A percentile compares a stretch with the other conserved stretches of the same genome.
These are phyloP conservation scores for Semaprochilodus insignis DNA, from an alignment of 2,797 vertebrate genomes.

Conservation along the genomic window DNA sequence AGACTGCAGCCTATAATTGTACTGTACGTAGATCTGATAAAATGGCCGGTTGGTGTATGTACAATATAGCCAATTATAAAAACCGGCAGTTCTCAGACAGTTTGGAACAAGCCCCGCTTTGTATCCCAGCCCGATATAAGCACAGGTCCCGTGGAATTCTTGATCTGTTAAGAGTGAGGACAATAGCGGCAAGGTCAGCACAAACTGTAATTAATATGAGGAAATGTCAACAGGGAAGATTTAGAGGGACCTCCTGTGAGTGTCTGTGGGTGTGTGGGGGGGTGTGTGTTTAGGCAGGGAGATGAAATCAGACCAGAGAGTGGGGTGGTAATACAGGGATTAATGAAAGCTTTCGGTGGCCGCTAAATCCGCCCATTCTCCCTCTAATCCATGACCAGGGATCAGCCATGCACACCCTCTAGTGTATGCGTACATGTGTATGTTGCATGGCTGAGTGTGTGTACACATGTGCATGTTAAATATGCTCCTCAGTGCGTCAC, in stretches of 20 bases:
- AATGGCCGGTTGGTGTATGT: too few species aligned
- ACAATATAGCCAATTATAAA: too few species aligned
- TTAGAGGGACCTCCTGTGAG: background rate
- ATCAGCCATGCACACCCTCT: slow-evolving; percentile 34
- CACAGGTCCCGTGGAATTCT: background rate
- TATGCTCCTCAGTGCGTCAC: background rate
- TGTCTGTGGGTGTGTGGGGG: slow-evolving; percentile 26
- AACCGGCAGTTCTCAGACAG: too few species aligned
- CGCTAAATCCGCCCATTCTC: slow-evolving; percentile 62
- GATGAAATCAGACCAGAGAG: slow-evolving; percentile 62
- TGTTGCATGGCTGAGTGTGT: slow-evolving; percentile 1
- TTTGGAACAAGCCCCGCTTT: too few species aligned
- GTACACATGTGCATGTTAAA: background rate
- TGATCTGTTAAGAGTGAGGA: background rate
- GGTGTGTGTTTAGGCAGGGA: slow-evolving; percentile 22
- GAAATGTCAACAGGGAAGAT: background rate
- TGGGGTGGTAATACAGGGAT: slow-evolving; percentile 65
- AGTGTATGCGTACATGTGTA: slow-evolving; percentile 41
- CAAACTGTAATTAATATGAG: background rate
- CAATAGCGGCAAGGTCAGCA: background rate
- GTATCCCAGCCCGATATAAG: background rate
- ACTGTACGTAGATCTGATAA: too few species aligned
- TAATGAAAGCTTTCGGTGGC: slow-evolving; percentile 66
- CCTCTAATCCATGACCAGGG: slow-evolving; percentile 42
- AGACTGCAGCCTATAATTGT: too few species aligned